phyloP scores from a whole-genome alignment of 2,113 vertebrate species.

The Ochotona curzoniae region DNA sequence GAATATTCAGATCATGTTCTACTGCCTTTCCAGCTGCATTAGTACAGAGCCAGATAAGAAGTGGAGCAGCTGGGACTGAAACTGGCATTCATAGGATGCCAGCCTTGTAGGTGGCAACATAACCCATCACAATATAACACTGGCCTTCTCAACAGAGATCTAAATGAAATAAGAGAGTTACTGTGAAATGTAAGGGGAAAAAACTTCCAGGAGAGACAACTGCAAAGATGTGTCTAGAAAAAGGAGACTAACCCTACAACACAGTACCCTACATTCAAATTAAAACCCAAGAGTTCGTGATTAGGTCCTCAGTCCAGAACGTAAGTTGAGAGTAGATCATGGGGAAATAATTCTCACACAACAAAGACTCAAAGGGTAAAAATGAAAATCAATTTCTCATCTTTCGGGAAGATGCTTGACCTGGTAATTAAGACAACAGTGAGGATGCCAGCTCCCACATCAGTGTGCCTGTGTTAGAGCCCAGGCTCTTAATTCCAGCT shows the following conservation, averaged over 20 bases:
- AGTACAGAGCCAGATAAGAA: too few species aligned
- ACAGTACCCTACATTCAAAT: neutral
- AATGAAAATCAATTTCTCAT: neutral
- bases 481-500: too few species aligned
- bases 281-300: neutral
- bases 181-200: slow-evolving; percentile 1
- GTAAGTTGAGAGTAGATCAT: neutral
- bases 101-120: too few species aligned
- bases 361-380: neutral
- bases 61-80: too few species aligned
- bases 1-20: too few species aligned
- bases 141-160: neutral
- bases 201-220: neutral
- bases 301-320: neutral
- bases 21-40: too few species aligned
- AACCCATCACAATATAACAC: too few species aligned
- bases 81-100: too few species aligned
- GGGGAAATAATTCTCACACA: neutral
- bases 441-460: too few species aligned
- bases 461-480: too few species aligned
- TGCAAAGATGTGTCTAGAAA: neutral
- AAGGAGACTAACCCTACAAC: neutral
- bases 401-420: too few species aligned
- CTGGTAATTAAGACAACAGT: too few species aligned
- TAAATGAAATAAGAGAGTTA: slow-evolving; percentile 6